phyloP scores from a whole-genome alignment of 2,888 invertebrate genomes.

The Octodonta nipae region DNA sequence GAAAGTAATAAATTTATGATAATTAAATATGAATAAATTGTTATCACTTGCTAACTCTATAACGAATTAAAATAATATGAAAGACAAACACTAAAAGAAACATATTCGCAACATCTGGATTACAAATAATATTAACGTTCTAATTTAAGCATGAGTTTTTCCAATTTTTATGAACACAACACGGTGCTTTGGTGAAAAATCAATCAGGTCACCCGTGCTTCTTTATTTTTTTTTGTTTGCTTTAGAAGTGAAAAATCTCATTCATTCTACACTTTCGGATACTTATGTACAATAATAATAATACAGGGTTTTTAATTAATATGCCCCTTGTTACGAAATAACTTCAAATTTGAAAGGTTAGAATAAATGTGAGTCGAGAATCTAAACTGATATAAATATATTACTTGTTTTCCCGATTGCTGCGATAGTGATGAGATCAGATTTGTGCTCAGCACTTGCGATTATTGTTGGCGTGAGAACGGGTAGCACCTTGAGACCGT shows the following conservation, averaged over 20 bases:
- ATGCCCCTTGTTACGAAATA: constrained; percentile 21
- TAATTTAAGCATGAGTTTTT: constrained; percentile 12
- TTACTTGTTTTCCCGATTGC: constrained; percentile 11
- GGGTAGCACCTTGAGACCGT: constrained; percentile 34
- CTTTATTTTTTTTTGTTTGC: no score
- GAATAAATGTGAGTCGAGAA: constrained; percentile 8
- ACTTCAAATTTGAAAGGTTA: no score
- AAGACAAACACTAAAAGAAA: no score
- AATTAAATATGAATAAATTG: no score
- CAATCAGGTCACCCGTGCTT: constrained; percentile 17
- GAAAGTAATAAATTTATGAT: no score
- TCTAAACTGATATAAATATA: no score
- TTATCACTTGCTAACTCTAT: no score
- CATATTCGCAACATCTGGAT: no score
- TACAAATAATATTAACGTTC: no score
- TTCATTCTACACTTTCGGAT: not conserved
- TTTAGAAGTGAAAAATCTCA: no score
- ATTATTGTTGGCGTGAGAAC: constrained; percentile 40
- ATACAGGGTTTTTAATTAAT: constrained; percentile 31
- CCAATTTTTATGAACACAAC: constrained; percentile 31
- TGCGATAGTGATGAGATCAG: constrained; percentile 25
- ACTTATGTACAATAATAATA: not conserved
- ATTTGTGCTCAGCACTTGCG: constrained; percentile 38
- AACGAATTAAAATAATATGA: no score
- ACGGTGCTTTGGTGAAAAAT: constrained; percentile 33